These are phyloP conservation scores for Caranx melampygus DNA, from an alignment of 2,113 vertebrate species.

Conservation along the genomic window DNA sequence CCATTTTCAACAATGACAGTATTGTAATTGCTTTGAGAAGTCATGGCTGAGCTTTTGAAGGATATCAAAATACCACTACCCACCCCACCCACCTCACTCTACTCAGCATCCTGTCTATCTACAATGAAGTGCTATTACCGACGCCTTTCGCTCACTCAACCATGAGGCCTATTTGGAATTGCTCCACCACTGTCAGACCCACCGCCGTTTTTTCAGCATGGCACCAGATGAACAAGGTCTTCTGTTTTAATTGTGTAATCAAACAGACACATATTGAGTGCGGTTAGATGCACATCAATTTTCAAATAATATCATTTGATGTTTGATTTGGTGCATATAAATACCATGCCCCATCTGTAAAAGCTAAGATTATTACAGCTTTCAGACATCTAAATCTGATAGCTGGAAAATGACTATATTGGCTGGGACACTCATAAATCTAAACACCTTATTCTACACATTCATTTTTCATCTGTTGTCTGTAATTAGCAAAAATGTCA, in stretches of 20 bases:
- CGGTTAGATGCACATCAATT: constrained; percentile 47
- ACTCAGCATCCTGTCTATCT: constrained; percentile 64
- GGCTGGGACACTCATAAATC: not conserved
- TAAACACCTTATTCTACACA: not conserved
- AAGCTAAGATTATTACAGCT: constrained; percentile 19
- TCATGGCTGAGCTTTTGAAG: constrained; percentile 73
- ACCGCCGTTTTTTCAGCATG: constrained; percentile 27
- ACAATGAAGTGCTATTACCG: constrained; percentile 67
- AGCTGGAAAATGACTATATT: constrained; percentile 10
- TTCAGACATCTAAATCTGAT: constrained; percentile 17
- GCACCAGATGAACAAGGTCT: constrained; percentile 37
- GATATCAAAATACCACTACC: constrained; percentile 70
- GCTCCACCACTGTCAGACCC: constrained; percentile 63
- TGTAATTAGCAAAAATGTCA: not conserved
- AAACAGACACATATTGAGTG: constrained; percentile 57
- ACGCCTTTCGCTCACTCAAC: constrained; percentile 68
- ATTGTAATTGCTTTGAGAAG: constrained; percentile 80
- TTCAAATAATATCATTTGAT: constrained; percentile 41
- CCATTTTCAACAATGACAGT: constrained; percentile 77
- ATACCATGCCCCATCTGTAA: constrained; percentile 8
- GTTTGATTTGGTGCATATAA: constrained; percentile 44
- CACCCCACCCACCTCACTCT: constrained; percentile 47
- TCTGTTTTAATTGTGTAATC: constrained; percentile 50
- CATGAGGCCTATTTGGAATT: constrained; percentile 70
- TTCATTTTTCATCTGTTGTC: not conserved